A percentile compares a stretch with the other conserved stretches of the same genome.
These are phyloP conservation scores for Elephantulus edwardii DNA, from an alignment of 2,113 vertebrate genomes.

Conservation along the genomic window DNA sequence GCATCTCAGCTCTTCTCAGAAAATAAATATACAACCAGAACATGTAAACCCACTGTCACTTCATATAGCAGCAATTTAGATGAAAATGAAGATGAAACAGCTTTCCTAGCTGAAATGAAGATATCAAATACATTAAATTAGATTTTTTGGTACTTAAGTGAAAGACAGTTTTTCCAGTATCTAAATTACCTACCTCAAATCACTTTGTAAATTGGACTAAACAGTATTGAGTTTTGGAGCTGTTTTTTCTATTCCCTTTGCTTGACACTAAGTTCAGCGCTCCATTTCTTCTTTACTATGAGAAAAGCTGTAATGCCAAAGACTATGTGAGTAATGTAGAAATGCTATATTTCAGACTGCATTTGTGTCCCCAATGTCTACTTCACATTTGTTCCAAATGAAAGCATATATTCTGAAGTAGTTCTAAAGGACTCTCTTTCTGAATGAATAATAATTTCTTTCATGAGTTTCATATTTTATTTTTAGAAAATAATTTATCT, in stretches of 20 bases:
- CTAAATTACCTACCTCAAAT: slow-evolving; percentile 67
- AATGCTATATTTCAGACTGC: slow-evolving; percentile 66
- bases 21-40: slow-evolving; percentile 56
- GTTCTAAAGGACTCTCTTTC: slow-evolving; percentile 50
- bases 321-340: slow-evolving; percentile 22
- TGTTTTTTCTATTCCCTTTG: slow-evolving; percentile 47
- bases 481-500: slow-evolving; percentile 39
- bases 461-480: slow-evolving; percentile 28
- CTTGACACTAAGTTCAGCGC: slow-evolving; percentile 51
- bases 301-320: slow-evolving; percentile 57
- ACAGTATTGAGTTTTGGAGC: slow-evolving; percentile 45
- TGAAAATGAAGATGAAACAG: slow-evolving; percentile 70
- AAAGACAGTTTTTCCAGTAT: slow-evolving; percentile 57
- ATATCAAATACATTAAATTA: slow-evolving; percentile 65
- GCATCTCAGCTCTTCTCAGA: background rate
- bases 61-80: slow-evolving; percentile 40
- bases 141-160: slow-evolving; percentile 57
- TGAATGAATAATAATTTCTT: slow-evolving; percentile 56
- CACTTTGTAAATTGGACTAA: slow-evolving; percentile 59
- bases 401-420: slow-evolving; percentile 51
- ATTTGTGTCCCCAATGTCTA: slow-evolving; percentile 37
- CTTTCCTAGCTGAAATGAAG: slow-evolving; percentile 61
- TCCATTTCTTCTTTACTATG: slow-evolving; percentile 48
- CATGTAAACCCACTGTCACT: slow-evolving; percentile 59
- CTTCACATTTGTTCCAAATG: slow-evolving; percentile 38